Conservation (phyloP, 2,797 vertebrate genomes). For the Champsocephalus gunnari region DNA sequence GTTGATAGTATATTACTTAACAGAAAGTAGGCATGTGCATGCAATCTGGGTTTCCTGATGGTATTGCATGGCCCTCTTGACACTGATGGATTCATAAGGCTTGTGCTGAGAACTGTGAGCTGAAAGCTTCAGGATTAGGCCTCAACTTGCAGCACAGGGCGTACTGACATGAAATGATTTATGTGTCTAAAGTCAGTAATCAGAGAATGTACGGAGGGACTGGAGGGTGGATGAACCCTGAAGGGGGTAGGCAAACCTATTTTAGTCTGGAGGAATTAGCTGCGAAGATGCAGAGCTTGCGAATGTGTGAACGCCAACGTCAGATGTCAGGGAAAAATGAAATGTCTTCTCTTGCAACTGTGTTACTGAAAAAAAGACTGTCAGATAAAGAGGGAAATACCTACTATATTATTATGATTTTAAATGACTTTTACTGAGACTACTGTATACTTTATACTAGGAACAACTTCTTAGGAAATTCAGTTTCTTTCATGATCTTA, state of each 20-base stretch:
- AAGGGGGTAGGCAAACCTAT: constrained; percentile 43
- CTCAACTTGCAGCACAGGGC: constrained; percentile 2
- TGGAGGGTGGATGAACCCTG: constrained; percentile 32
- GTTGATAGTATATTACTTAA: background rate
- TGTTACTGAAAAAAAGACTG: constrained; percentile 15
- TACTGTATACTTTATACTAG: constrained; percentile 2
- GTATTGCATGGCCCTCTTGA: background rate
- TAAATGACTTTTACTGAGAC: constrained; percentile 11
- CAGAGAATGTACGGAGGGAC: constrained; percentile 34
- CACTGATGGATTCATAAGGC: constrained; percentile 13
- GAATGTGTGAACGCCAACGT: constrained; percentile 52
- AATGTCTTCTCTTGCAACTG: constrained; percentile 17
- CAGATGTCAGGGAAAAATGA: constrained; percentile 38
- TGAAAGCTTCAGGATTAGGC: constrained; percentile 28
- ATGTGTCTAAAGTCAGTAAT: constrained; percentile 56
- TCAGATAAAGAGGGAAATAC: background rate
- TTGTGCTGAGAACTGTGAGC: background rate
- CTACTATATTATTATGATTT: constrained; percentile 14
- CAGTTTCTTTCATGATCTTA: background rate
- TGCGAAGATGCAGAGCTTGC: constrained; percentile 35
- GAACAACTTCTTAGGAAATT: constrained; percentile 1
- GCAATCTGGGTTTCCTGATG: background rate
- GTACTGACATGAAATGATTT: constrained; percentile 44
- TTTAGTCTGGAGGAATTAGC: constrained; percentile 55
- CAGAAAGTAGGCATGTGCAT: background rate